Percentiles rank a stretch among this genome's conserved stretches.
phyloP scores from a whole-genome alignment of 2,888 invertebrate species.

The Phyllotreta striolata region DNA sequence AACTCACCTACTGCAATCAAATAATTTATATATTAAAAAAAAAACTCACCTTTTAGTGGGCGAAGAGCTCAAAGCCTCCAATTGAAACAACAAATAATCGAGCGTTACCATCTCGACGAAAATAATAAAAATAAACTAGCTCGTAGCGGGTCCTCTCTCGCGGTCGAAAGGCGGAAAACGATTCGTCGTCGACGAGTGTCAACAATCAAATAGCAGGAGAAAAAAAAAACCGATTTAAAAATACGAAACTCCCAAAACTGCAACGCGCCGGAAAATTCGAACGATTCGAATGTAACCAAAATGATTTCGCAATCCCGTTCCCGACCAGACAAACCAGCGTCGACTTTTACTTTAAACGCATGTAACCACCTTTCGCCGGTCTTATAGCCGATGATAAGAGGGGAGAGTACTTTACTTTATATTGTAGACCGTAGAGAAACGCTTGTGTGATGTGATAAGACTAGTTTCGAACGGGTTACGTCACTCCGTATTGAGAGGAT shows the following conservation, averaged over 20 bases:
- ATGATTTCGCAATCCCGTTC: neutral
- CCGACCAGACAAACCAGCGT: constrained; percentile 32
- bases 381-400: constrained; percentile 40
- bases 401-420: constrained; percentile 13
- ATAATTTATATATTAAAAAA: constrained; percentile 3
- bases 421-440: neutral
- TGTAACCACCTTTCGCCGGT: constrained; percentile 35
- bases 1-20: too few species aligned
- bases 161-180: too few species aligned
- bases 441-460: constrained; percentile 15
- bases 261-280: neutral
- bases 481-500: constrained; percentile 9
- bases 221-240: constrained; percentile 21
- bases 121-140: constrained; percentile 3
- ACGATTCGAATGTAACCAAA: neutral
- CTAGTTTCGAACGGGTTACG: neutral
- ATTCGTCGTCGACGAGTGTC: constrained; percentile 6
- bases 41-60: constrained; percentile 29
- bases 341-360: constrained; percentile 21
- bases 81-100: constrained; percentile 39
- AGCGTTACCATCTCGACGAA: constrained; percentile 35
- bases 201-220: neutral
- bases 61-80: constrained; percentile 37
- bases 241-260: neutral
- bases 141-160: too few species aligned